A percentile compares a stretch with the other conserved stretches of the same genome.
phyloP scores from a whole-genome alignment of 2,888 invertebrate genomes.

The Mesorhabditis sp. region DNA sequence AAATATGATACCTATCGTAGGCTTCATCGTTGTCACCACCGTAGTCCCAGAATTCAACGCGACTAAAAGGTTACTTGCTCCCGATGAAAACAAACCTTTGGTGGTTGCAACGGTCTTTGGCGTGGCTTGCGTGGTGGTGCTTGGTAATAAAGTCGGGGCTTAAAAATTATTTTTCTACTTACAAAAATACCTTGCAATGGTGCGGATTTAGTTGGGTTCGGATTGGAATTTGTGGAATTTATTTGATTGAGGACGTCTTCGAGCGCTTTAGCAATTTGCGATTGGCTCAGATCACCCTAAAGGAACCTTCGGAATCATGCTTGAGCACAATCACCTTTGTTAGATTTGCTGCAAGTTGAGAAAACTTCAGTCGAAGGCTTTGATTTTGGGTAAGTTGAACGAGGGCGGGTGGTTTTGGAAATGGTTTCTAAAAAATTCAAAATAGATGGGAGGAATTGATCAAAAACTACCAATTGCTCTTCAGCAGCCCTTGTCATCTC shows the following conservation, averaged over 20 bases:
- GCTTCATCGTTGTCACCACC: no score
- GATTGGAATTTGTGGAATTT: neutral
- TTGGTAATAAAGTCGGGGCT: no score
- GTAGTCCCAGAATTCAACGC: no score
- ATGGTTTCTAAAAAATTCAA: neutral
- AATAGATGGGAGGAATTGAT: no score
- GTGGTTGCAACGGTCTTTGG: no score
- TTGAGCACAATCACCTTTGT: neutral
- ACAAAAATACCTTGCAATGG: no score
- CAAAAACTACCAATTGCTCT: neutral
- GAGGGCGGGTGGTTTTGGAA: neutral
- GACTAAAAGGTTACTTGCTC: no score
- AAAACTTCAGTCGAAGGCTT: neutral
- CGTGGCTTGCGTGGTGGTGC: no score
- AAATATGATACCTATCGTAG: no score
- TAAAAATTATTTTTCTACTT: no score
- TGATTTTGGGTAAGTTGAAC: neutral
- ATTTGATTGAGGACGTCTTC: conserved; percentile 1
- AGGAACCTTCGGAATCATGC: neutral
- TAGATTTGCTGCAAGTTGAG: neutral
- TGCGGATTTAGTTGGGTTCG: no score
- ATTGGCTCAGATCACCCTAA: neutral
- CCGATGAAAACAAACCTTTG: no score
- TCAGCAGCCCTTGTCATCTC: neutral
- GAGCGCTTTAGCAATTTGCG: neutral